Base-by-base conservation (phyloP, 2,888 invertebrate genomes). In the Caenorhabditis sp. region DNA sequence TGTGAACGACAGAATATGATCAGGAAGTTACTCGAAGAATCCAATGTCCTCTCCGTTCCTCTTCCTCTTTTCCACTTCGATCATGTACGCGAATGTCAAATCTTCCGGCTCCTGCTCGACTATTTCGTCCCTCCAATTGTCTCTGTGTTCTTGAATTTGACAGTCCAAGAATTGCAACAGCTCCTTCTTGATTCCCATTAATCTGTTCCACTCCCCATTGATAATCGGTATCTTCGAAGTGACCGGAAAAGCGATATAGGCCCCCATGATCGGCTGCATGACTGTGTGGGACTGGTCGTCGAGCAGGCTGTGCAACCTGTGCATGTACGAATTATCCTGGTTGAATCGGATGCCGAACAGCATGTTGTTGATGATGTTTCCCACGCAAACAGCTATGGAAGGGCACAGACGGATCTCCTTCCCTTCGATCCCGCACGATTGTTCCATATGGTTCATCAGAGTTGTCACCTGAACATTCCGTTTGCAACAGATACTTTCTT, bases 301-400 rank as follows among this genome's bases (percentile, higher is more conserved):
- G n/a, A 87, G 82, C 5, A 87, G 77, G 8, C 59, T 62, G 62
- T 88, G 87, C 27, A 87, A 74, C n/a, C 73, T 71, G 20, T 80
- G 74, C 80, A 87, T 88, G 17, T 78, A 71, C 0, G 61, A 30
- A 48, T 85, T 84, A n/a, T 81, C 83, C 73, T 85, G 85, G 6
- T 75, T 62, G 70, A 85, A 88, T 20, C 84, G 81, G 35, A 79
- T 71, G 4, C 87, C 85, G 65, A 88, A 88, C 7, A 88, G 75
- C 72, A 88, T 85, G 48, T 82, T 82, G 63, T 87, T 88, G 71
- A 88, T 88, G 48, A 88, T 88, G 63, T 88, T 88, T 15, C 88
- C 88, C 7, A 88, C 87, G 66, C 88, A 88, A 20, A 85, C 79
- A 1, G 83, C 84, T 7, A 86, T 79, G 4, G 80, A 83, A 15